phyloP scores from a whole-genome alignment of 1,140 invertebrate species.

The Gryllus bimaculatus region DNA sequence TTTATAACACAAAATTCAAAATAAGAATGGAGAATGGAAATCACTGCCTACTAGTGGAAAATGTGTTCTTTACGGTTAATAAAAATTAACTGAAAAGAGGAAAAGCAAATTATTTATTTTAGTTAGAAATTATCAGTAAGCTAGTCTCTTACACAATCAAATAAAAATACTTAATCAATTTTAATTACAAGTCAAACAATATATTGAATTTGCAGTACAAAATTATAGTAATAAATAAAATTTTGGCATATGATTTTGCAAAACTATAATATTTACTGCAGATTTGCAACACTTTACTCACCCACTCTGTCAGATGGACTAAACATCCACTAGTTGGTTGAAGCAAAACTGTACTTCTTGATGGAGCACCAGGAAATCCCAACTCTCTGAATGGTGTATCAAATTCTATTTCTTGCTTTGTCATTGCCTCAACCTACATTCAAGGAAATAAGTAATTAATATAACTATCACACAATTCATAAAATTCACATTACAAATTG shows the following conservation, averaged over 20 bases:
- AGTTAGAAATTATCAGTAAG: neutral
- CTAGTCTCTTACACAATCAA: slow-evolving; percentile 6
- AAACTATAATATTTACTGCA: too few species aligned
- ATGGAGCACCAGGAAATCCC: slow-evolving; percentile 96
- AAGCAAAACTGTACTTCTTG: slow-evolving; percentile 87
- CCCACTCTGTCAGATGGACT: slow-evolving; percentile 97
- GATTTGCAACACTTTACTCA: slow-evolving; percentile 29
- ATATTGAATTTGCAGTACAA: too few species aligned
- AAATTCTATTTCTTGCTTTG: slow-evolving; percentile 96
- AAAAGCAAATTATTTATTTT: neutral
- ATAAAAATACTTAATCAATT: slow-evolving; percentile 7
- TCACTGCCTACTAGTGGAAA: too few species aligned
- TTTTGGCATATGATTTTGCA: too few species aligned
- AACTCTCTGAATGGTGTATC: slow-evolving; percentile 96
- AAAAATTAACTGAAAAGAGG: too few species aligned
- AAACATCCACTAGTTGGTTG: slow-evolving; percentile 95
- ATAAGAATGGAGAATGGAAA: too few species aligned
- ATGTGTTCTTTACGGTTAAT: too few species aligned
- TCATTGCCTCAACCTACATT: slow-evolving; percentile 77
- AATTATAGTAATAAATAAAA: too few species aligned
- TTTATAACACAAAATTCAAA: neutral
- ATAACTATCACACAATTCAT: too few species aligned
- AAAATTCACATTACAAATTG: too few species aligned
- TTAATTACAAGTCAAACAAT: neutral
- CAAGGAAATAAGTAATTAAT: neutral